Base-by-base conservation (phyloP, 92 coral and sea anemone species). In the Zoanthus sansibaricus region DNA sequence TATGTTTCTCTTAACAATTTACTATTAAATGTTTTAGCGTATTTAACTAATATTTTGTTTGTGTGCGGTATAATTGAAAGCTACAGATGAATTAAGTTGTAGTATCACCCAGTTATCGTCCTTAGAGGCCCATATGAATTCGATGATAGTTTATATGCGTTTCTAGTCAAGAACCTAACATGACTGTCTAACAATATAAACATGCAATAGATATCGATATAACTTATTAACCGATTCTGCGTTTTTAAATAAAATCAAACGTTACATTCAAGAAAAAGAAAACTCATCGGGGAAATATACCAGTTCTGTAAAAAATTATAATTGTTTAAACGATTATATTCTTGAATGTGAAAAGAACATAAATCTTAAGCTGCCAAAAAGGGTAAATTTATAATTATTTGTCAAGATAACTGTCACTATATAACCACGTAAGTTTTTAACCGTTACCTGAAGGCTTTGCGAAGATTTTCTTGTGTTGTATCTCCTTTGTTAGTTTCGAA, bases 391-490 rank as follows among this genome's bases (percentile, higher is more conserved):
- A n/a, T 62, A 17, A 25, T 25, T 25, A 25, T 25, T 25, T 0
- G 21, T n/a, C 9, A 62, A 17, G 20, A 17, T 62, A 62, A 4
- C 12, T 49, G 9, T 49, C 55, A 49, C 6, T 62, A 62, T 3
- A 1, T 20, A 62, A 17, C 21, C 69, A 62, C 42, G 42, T 37
- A 2, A 37, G 6, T 18, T 4, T 17, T 17, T 16, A 17, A 62
- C 21, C 17, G 25, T 91, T 70, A 92, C 98, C 79, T 94, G 91
- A 94, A 94, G 16, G 98, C 98, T 33, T 90, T 88, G 31, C 98
- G 90, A 9, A 94, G 89, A 30, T 89, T 72, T 37, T 88, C 98
- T 64, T 94, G 95, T 44, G 80, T 80, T 7, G 88, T 91, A 45
- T 88, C 88, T 44, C 90, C 87, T 31, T 72, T 76, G 54, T 79